Percentiles rank a stretch among this genome's conserved stretches.
Evolutionary conservation across 2,113 vertebrate genomes (phyloP).

Genomic region (Thermophis baileyi): DNA sequence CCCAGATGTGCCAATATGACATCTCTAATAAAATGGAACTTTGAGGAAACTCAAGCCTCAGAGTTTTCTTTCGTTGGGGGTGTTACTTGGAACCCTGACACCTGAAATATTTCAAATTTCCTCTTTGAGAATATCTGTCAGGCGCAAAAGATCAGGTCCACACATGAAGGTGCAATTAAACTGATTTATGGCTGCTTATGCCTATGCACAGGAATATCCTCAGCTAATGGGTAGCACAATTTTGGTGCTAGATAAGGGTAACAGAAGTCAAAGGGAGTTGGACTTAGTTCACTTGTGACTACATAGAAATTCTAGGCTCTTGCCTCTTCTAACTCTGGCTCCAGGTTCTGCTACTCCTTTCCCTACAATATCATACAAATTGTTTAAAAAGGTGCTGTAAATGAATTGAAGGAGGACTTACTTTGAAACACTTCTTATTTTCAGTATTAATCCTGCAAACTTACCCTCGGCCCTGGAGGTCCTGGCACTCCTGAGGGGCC

Average conservation of each 20-base stretch:
- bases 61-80: no score
- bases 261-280: neutral
- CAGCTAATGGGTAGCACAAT: neutral
- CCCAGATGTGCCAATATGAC: no score
- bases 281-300: neutral
- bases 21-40: no score
- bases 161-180: neutral
- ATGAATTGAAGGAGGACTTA: neutral
- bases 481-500: conserved; percentile 89
- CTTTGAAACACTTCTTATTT: neutral
- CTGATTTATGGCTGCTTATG: neutral
- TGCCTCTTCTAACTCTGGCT: neutral
- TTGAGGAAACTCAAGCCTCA: no score
- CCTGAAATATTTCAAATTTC: neutral
- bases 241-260: neutral
- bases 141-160: neutral
- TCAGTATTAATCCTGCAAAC: conserved; percentile 44
- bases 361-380: neutral
- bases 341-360: neutral
- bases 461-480: conserved; percentile 83
- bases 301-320: neutral
- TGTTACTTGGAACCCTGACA: no score
- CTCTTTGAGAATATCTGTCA: neutral
- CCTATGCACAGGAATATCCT: neutral
- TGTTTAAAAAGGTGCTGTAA: neutral